phyloP scores from a whole-genome alignment of 1,140 invertebrate species.

The Ephestia elutella region DNA sequence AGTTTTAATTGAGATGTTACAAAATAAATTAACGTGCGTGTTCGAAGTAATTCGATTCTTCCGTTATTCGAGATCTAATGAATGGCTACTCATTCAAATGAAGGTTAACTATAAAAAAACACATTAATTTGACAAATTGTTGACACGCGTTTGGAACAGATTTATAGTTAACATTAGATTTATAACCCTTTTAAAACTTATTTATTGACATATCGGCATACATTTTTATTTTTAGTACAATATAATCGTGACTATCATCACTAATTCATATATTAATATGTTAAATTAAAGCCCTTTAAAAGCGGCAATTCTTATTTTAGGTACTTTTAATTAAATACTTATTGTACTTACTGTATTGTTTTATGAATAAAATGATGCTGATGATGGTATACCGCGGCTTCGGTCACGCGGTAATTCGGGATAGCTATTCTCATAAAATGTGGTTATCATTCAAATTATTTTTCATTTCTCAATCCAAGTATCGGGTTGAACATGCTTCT shows the following conservation, averaged over 20 bases:
- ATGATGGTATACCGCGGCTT: too few species aligned
- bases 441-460: too few species aligned
- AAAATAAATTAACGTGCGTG: not conserved
- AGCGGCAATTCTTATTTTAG: too few species aligned
- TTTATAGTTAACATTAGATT: not conserved
- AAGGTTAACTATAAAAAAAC: not conserved
- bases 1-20: not conserved
- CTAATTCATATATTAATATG: too few species aligned
- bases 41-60: not conserved
- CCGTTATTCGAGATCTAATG: not conserved
- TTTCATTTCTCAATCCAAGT: too few species aligned
- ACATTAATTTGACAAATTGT: constrained; percentile 8
- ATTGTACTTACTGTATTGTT: too few species aligned
- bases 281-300: too few species aligned
- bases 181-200: not conserved
- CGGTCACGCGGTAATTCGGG: too few species aligned
- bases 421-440: too few species aligned
- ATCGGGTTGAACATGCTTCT: too few species aligned
- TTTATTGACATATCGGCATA: not conserved
- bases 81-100: not conserved
- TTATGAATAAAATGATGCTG: too few species aligned
- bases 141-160: not conserved
- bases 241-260: not conserved
- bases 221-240: not conserved
- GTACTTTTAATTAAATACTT: too few species aligned